Evolutionary conservation across 1,140 invertebrate species (phyloP).

Genomic region (Metaphire vulgaris): DNA sequence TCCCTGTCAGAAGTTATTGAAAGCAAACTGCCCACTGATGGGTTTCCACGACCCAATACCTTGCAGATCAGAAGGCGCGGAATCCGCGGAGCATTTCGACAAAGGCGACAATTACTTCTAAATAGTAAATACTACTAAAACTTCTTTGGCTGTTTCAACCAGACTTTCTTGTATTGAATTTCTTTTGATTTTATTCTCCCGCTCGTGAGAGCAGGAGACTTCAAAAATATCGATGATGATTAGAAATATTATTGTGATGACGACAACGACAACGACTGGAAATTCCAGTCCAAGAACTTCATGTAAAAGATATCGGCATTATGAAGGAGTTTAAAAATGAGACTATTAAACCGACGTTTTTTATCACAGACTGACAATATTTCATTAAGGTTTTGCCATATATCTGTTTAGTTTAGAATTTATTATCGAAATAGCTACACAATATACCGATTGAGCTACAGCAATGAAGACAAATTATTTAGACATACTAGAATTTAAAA

Average conservation of each 20-base stretch:
- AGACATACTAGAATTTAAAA: neutral
- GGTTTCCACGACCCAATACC: neutral
- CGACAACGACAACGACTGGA: neutral
- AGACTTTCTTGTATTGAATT: neutral
- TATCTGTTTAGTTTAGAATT: neutral
- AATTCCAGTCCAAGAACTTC: neutral
- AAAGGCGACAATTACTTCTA: no score
- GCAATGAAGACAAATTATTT: neutral
- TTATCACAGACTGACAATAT: neutral
- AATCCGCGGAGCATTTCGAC: neutral
- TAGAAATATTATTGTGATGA: neutral
- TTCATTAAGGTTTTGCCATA: neutral
- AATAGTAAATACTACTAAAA: no score
- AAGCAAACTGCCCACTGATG: neutral
- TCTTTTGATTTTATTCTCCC: neutral
- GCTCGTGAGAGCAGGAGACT: neutral
- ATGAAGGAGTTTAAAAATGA: neutral
- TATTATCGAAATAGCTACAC: neutral
- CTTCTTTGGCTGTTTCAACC: no score
- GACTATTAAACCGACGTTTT: neutral
- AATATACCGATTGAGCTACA: neutral
- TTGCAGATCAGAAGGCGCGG: neutral
- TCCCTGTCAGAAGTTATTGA: neutral
- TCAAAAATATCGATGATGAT: constrained; percentile 1
- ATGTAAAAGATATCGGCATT: neutral